A percentile compares a stretch with the other conserved stretches of the same genome.
Evolutionary conservation across 2,888 invertebrate genomes (phyloP).

Genomic region (Euzophera pinguis): DNA sequence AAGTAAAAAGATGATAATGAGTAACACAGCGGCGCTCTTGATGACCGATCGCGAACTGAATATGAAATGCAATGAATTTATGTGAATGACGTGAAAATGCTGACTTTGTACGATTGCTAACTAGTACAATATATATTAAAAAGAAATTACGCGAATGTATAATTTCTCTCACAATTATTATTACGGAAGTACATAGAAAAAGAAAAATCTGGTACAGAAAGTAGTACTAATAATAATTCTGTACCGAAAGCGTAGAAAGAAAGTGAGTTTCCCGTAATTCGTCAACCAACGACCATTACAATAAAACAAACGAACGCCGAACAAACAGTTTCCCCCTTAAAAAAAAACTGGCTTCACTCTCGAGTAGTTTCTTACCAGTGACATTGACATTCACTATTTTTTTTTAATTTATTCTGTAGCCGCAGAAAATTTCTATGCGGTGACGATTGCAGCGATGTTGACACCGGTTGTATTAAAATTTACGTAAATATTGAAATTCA

Average conservation of each 20-base stretch:
- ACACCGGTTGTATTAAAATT: conserved; percentile 51
- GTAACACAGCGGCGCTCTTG: too few relatives aligned
- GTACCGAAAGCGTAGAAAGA: neutral
- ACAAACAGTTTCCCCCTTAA: conserved; percentile 21
- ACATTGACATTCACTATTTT: conserved; percentile 63
- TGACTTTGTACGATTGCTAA: too few relatives aligned
- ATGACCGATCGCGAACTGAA: too few relatives aligned
- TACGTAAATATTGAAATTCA: conserved; percentile 49
- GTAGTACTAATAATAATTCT: neutral
- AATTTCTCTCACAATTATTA: too few relatives aligned
- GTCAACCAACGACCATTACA: conserved; percentile 15
- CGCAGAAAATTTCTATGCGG: conserved; percentile 42
- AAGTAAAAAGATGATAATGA: too few relatives aligned
- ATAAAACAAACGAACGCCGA: conserved; percentile 16
- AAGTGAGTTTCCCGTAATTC: conserved; percentile 14
- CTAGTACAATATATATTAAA: too few relatives aligned
- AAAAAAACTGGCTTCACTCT: conserved; percentile 29
- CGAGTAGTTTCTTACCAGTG: conserved; percentile 37
- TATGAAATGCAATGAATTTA: too few relatives aligned
- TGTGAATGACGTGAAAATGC: too few relatives aligned
- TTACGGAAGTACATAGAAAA: too few relatives aligned
- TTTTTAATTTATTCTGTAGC: conserved; percentile 20
- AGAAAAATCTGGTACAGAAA: too few relatives aligned
- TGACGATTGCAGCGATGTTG: conserved; percentile 46
- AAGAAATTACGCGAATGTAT: too few relatives aligned